Evolutionary conservation across 2,113 vertebrate genomes (phyloP).

Genomic region (Apus apus): DNA sequence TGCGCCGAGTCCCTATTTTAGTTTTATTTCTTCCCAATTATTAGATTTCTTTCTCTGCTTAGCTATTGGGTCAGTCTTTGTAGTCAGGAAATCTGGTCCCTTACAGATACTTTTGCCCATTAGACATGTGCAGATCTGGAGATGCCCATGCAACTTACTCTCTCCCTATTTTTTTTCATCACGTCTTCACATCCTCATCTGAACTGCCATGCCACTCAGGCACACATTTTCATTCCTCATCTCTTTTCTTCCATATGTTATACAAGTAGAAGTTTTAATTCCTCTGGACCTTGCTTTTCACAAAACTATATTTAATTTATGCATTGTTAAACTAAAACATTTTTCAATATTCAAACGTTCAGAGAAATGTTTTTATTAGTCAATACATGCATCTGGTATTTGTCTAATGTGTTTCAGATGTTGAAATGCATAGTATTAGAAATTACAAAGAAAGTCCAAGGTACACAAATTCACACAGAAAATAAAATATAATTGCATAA

Average conservation of each 20-base stretch:
- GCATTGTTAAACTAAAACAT: neutral
- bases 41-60: conserved; percentile 20
- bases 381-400: neutral
- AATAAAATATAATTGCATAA: conserved; percentile 57
- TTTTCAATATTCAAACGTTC: conserved; percentile 17
- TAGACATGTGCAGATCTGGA: neutral
- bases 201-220: neutral
- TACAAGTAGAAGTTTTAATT: neutral
- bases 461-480: conserved; percentile 38
- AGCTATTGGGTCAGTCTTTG: neutral
- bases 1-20: conserved; percentile 4
- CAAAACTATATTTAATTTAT: neutral
- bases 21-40: conserved; percentile 29
- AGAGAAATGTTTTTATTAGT: conserved; percentile 46
- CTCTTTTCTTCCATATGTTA: neutral
- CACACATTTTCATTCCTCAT: neutral
- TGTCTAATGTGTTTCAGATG: conserved; percentile 34
- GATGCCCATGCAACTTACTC: neutral
- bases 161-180: neutral
- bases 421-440: conserved; percentile 1
- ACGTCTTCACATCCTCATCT: neutral
- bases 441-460: conserved; percentile 50
- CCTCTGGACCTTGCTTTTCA: conserved; percentile 1
- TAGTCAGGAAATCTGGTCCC: neutral
- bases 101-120: neutral